Conservation (phyloP, 2,888 invertebrate genomes). For the Drosophila antonietae region DNA sequence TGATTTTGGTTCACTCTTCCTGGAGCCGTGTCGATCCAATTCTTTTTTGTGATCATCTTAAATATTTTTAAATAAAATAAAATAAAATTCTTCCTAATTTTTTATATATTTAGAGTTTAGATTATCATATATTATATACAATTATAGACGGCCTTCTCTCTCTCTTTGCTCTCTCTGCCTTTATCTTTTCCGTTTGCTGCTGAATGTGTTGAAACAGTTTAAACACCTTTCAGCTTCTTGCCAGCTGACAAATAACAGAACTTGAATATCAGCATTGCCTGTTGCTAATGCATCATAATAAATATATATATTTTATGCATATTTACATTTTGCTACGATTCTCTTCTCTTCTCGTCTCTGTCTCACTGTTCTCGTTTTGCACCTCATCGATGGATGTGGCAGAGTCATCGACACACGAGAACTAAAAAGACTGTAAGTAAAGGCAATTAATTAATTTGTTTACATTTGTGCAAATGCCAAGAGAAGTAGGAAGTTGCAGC, state of each 20-base stretch:
- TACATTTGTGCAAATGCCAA: constrained; percentile 73
- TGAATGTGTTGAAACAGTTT: neutral
- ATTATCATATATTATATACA: neutral
- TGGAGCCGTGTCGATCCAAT: too few relatives aligned
- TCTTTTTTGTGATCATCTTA: too few relatives aligned
- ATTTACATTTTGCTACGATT: constrained; percentile 24
- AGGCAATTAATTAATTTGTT: constrained; percentile 79
- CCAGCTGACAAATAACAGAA: constrained; percentile 8
- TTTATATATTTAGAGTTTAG: too few relatives aligned
- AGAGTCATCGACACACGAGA: constrained; percentile 50
- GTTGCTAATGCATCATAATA: constrained; percentile 44
- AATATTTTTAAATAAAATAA: too few relatives aligned
- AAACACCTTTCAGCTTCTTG: neutral
- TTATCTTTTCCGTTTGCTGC: neutral
- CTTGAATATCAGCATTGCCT: constrained; percentile 26
- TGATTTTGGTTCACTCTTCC: too few relatives aligned
- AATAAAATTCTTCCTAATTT: too few relatives aligned
- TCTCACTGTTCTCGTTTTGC: constrained; percentile 13
- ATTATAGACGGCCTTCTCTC: neutral
- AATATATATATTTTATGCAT: constrained; percentile 56
- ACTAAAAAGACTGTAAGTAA: constrained; percentile 66
- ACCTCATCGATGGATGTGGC: constrained; percentile 36
- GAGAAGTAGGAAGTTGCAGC: constrained; percentile 79
- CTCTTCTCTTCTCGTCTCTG: neutral
- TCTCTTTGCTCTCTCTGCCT: neutral